These are phyloP conservation scores for Tetragonisca angustula DNA, from an alignment of 2,888 invertebrate genomes.

Conservation along the genomic window DNA sequence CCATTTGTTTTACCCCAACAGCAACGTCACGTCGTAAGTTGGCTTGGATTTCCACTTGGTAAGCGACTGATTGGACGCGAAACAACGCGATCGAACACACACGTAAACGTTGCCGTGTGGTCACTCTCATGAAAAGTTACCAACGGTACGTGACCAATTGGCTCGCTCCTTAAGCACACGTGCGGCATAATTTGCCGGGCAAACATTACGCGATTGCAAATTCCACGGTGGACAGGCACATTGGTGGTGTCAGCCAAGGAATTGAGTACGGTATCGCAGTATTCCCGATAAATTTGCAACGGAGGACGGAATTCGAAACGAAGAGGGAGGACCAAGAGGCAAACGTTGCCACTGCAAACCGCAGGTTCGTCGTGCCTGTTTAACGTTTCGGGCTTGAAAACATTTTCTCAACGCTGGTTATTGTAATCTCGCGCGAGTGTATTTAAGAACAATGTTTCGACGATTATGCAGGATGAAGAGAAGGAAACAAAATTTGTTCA, in stretches of 20 bases:
- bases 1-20: background rate
- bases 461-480: too few relatives aligned
- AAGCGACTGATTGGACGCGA: constrained; percentile 13
- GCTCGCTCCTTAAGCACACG: constrained; percentile 37
- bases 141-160: constrained; percentile 49
- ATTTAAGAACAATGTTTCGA: too few relatives aligned
- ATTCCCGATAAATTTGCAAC: constrained; percentile 42
- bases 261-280: constrained; percentile 34
- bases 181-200: constrained; percentile 43
- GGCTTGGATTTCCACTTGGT: background rate
- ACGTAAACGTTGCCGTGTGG: constrained; percentile 4
- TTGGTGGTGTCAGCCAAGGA: constrained; percentile 21
- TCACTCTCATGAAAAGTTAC: constrained; percentile 31
- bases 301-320: constrained; percentile 37
- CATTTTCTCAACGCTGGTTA: too few relatives aligned
- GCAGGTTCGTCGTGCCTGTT: too few relatives aligned
- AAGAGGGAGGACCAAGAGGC: background rate
- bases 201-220: constrained; percentile 39
- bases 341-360: too few relatives aligned
- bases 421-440: too few relatives aligned
- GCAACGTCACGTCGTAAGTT: background rate
- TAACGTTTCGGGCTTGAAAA: too few relatives aligned
- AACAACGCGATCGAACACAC: constrained; percentile 14
- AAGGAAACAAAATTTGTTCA: too few relatives aligned
- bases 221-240: constrained; percentile 22